A percentile compares a stretch with the other conserved stretches of the same genome.
Conservation (phyloP, 2,888 invertebrate genomes). For the Latrodectus elegans region DNA sequence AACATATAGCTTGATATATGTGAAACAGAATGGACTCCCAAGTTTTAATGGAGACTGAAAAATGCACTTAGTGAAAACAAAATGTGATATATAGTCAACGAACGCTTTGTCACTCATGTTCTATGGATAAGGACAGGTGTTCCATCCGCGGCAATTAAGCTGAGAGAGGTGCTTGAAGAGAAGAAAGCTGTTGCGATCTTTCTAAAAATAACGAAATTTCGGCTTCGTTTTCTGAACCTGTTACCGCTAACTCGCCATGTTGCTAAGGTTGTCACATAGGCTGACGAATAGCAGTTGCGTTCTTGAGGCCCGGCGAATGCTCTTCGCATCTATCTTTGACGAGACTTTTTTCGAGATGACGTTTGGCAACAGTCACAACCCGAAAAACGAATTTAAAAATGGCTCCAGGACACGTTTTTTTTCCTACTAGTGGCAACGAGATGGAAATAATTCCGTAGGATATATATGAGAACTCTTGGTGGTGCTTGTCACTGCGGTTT, state of each 20-base stretch:
- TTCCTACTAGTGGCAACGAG: not conserved
- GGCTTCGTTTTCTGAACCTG: constrained; percentile 26
- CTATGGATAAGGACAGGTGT: constrained; percentile 43
- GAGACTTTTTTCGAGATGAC: not conserved
- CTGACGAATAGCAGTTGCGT: constrained; percentile 7
- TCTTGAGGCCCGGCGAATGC: not conserved
- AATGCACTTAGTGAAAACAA: constrained; percentile 12
- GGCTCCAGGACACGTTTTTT: not conserved
- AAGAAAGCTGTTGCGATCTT: constrained; percentile 3
- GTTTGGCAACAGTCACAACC: constrained; percentile 17
- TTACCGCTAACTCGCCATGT: constrained; percentile 19
- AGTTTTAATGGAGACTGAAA: not conserved
- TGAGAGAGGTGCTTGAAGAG: constrained; percentile 1
- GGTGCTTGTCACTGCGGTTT: too few relatives aligned
- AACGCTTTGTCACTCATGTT: constrained; percentile 53
- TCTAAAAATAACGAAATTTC: constrained; percentile 42
- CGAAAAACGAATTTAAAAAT: constrained; percentile 28
- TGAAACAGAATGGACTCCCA: not conserved
- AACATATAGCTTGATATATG: not conserved
- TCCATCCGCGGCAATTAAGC: constrained; percentile 43
- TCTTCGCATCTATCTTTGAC: constrained; percentile 6
- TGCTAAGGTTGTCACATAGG: constrained; percentile 1
- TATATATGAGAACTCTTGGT: not conserved
- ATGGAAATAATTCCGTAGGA: constrained; percentile 3
- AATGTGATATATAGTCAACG: constrained; percentile 23